phyloP scores from a whole-genome alignment of 2,113 vertebrate species.

The Campylorhamphus procurvoides region DNA sequence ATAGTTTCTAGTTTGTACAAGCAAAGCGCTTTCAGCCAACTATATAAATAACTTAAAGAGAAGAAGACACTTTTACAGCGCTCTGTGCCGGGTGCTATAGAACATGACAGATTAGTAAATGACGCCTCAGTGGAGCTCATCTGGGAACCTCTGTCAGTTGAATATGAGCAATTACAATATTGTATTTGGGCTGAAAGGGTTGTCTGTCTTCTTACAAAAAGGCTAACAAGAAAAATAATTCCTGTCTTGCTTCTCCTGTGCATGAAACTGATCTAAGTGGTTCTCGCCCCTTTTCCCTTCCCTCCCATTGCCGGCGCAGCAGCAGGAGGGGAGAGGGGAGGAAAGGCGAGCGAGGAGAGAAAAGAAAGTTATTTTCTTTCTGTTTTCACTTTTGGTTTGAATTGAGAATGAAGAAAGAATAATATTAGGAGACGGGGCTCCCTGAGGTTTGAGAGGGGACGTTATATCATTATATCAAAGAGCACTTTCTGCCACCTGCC shows the following conservation, averaged over 20 bases:
- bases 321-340: not conserved
- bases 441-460: slow-evolving; percentile 31
- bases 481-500: slow-evolving; percentile 29
- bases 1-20: slow-evolving; percentile 88
- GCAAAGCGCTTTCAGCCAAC: slow-evolving; percentile 82
- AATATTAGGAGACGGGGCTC: slow-evolving; percentile 53
- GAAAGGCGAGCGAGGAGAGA: not conserved
- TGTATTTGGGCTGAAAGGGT: slow-evolving; percentile 75
- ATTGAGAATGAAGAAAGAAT: slow-evolving; percentile 70
- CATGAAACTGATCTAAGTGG: slow-evolving; percentile 41
- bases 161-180: slow-evolving; percentile 77
- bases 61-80: slow-evolving; percentile 75
- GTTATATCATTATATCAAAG: slow-evolving; percentile 64
- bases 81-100: slow-evolving; percentile 63
- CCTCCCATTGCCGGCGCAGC: not conserved
- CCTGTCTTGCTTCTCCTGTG: slow-evolving; percentile 53
- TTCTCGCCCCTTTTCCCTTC: not conserved
- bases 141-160: slow-evolving; percentile 73
- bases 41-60: slow-evolving; percentile 84
- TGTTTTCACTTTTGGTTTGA: slow-evolving; percentile 69
- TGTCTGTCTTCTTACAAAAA: slow-evolving; percentile 72
- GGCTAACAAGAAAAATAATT: slow-evolving; percentile 71
- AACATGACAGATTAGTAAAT: slow-evolving; percentile 82
- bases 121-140: slow-evolving; percentile 71
- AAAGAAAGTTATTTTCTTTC: slow-evolving; percentile 41